phyloP scores from a whole-genome alignment of 2,797 vertebrate species.

The Linurgus olivaceus region DNA sequence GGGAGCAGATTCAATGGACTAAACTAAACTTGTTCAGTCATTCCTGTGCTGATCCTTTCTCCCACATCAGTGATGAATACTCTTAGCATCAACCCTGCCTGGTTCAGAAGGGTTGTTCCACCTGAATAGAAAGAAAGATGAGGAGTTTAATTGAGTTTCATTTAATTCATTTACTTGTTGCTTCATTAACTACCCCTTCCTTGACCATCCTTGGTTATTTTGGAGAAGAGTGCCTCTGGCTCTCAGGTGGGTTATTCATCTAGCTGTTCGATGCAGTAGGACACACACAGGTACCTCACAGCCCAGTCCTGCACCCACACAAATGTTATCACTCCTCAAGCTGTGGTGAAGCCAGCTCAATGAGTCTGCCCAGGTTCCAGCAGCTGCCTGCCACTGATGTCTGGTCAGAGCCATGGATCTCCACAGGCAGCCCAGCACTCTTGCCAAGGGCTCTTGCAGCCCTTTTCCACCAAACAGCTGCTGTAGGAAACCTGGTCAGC shows the following conservation, averaged over 20 bases:
- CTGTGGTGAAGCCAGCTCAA: fast-evolving
- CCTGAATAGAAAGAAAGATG: not conserved
- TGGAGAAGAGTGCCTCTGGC: not conserved
- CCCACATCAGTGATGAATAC: not conserved
- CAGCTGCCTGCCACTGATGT: fast-evolving
- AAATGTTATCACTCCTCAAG: not conserved
- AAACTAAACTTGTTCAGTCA: not conserved
- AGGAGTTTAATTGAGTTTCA: not conserved
- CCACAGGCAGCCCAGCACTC: not conserved
- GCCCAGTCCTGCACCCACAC: not conserved
- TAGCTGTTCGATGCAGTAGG: not conserved
- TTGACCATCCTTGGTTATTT: not conserved
- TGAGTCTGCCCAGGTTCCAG: not conserved
- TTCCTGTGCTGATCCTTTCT: not conserved
- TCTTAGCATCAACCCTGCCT: not conserved
- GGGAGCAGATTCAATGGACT: not conserved
- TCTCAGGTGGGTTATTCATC: not conserved
- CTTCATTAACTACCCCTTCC: not conserved
- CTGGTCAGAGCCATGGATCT: not conserved
- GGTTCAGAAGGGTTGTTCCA: not conserved
- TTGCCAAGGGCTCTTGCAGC: not conserved
- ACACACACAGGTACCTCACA: not conserved
- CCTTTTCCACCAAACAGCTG: not conserved
- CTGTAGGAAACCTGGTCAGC: not conserved
- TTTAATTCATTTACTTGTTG: not conserved